Conservation (phyloP, 2,113 vertebrate genomes). For the Phylloscopus whistleri region DNA sequence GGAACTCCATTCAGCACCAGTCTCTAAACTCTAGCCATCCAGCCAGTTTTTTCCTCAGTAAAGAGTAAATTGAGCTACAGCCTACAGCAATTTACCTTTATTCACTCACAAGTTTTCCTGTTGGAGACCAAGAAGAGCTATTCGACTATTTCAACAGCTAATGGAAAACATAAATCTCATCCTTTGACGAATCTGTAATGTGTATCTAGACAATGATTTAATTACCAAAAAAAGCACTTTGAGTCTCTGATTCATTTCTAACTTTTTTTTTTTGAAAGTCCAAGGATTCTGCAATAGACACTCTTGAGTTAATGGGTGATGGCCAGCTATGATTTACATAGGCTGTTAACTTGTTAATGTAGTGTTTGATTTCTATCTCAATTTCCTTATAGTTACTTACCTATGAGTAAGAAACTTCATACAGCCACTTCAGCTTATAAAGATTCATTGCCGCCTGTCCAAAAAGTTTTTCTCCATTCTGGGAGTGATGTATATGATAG, state of each 20-base stretch:
- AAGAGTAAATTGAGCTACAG: not conserved
- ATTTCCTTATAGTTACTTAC: not conserved
- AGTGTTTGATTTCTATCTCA: not conserved
- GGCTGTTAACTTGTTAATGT: not conserved
- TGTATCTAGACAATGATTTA: conserved; percentile 2
- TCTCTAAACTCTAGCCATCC: not conserved
- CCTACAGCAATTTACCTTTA: not conserved
- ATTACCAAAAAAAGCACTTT: not conserved
- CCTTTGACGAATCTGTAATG: not conserved
- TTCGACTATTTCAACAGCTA: conserved; percentile 20
- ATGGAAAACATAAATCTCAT: conserved; percentile 12
- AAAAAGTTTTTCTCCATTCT: not conserved
- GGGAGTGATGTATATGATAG: not conserved
- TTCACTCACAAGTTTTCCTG: not conserved
- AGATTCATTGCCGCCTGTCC: not conserved
- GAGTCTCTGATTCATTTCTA: not conserved
- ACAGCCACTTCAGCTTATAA: not conserved
- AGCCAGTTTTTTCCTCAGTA: not conserved
- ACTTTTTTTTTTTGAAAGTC: not conserved
- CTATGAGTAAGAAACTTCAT: not conserved
- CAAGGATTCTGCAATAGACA: not conserved
- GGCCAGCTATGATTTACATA: not conserved
- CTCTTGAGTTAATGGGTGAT: not conserved
- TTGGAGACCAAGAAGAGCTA: not conserved
- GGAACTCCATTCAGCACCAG: not conserved